Evolutionary conservation across 2,888 invertebrate species (phyloP), one percentile per base, ranked within the genome.

Genomic region (Belgica antarctica): DNA sequence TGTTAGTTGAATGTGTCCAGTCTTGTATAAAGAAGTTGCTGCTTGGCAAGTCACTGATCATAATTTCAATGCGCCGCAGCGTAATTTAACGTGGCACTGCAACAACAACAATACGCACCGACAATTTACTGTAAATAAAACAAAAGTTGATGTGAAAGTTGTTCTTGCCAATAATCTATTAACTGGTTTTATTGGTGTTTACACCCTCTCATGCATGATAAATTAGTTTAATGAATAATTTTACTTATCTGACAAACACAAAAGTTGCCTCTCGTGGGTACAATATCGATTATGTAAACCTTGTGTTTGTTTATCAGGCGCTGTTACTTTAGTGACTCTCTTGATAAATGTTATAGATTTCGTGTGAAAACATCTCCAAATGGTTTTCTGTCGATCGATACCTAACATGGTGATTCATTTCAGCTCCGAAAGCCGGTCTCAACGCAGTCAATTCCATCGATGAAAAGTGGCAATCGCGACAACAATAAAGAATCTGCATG

Each of bases 351-450:
- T n/a, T n/a, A n/a, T n/a, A n/a, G n/a, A 12, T 41, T 41, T 41
- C 41, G 41, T n/a, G 41, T 41, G 12, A 12, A 41, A 41, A 10
- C 41, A 15, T 15, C 41, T 41, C 41, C 3, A 41, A n/a, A n/a
- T n/a, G n/a, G n/a, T n/a, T n/a, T n/a, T n/a, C 41, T 41, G 15
- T 41, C 41, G 41, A 41, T 41, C n/a, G 10, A 10, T n/a, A n/a
- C n/a, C n/a, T n/a, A n/a, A n/a, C 34, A 31, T 31, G 5, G 12
- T 31, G 34, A 17, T 25, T 71, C 75, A 73, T 87, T 87, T 72
- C 88, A 95, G 92, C 89, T 96, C 83, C 93, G 95, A 85, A 96
- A 96, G 87, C 96, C 96, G 83, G 92, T 92, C 82, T 96, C 96
- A 83, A 94, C 94, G 82, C 89, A 94, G 82, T 96, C 96, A 84